These are phyloP conservation scores for Acanthopleura granulata DNA, from an alignment of 2,888 invertebrate species.

Conservation along the genomic window DNA sequence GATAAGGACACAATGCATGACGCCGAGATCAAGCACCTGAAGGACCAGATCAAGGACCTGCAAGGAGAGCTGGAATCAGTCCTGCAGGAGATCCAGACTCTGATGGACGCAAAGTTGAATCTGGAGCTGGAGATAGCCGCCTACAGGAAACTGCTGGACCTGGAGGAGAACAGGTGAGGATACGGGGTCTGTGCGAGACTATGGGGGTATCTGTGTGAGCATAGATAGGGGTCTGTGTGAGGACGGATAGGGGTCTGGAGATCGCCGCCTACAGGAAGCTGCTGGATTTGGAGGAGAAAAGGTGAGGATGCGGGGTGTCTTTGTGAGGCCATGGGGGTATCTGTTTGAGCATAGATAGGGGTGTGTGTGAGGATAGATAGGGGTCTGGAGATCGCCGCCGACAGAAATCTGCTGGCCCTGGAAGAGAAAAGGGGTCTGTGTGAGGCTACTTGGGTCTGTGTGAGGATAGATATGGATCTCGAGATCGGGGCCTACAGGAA, in stretches of 20 bases:
- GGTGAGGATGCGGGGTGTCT: constrained; percentile 40
- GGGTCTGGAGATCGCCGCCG: constrained; percentile 73
- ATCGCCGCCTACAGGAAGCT: constrained; percentile 73
- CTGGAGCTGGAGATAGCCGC: constrained; percentile 73
- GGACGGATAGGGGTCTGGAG: constrained; percentile 71
- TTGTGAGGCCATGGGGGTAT: no score
- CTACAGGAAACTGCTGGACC: constrained; percentile 73
- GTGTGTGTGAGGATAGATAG: no score
- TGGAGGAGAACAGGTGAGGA: constrained; percentile 70
- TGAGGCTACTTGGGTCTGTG: no score
- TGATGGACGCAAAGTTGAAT: constrained; percentile 71
- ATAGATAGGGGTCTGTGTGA: no score
- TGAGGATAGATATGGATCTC: no score
- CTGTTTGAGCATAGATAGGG: no score
- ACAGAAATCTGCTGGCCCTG: constrained; percentile 72
- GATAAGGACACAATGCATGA: constrained; percentile 38
- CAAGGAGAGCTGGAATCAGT: constrained; percentile 36
- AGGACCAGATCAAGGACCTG: constrained; percentile 30
- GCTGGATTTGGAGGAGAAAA: constrained; percentile 72
- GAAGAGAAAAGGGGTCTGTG: constrained; percentile 70
- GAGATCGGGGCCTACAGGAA: no score
- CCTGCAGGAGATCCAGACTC: constrained; percentile 34
- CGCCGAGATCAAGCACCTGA: constrained; percentile 31
- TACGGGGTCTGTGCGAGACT: no score
- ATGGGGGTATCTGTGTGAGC: no score